Conservation (phyloP, 2,113 vertebrate species). For the rat (Rattus norvegicus) region GRCr8 NC_086024.1:39738001-39738500, state of each 20-base stretch:
- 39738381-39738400: neutral
- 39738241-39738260: neutral
- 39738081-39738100: neutral
- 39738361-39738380: neutral
- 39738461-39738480: neutral
- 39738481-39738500: neutral
- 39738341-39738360: neutral
- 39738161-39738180: neutral
- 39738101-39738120: neutral
- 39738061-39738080: neutral
- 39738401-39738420: neutral
- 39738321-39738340: neutral
- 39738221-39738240: neutral
- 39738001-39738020: too few relatives aligned
- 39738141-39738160: neutral
- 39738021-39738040: too few relatives aligned
- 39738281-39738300: neutral
- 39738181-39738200: neutral
- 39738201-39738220: neutral
- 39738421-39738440: fast-evolving
- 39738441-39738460: neutral
- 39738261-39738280: neutral
- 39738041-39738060: too few relatives aligned
- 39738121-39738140: neutral
- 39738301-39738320: neutral